Conservation (phyloP, 1,140 invertebrate genomes). For the Maconellicoccus hirsutus region DNA sequence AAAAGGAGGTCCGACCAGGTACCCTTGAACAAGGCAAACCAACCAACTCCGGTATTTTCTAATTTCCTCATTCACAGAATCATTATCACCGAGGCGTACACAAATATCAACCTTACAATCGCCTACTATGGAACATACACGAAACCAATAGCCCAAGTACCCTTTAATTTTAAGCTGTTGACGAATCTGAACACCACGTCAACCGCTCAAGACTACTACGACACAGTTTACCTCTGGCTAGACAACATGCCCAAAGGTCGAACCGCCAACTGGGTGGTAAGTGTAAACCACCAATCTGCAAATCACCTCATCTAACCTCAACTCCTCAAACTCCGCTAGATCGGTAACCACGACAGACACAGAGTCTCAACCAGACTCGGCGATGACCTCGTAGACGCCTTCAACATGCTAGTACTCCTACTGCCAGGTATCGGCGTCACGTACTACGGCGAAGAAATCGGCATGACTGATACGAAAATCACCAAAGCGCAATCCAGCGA, state of each 20-base stretch:
- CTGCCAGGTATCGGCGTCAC: slow-evolving; percentile 60
- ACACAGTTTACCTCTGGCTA: slow-evolving; percentile 43
- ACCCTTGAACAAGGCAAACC: too few species aligned
- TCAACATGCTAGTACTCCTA: slow-evolving; percentile 59
- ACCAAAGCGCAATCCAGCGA: slow-evolving; percentile 42
- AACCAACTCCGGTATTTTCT: too few species aligned
- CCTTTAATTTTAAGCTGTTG: slow-evolving; percentile 47
- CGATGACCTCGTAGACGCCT: slow-evolving; percentile 49
- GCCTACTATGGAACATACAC: slow-evolving; percentile 36
- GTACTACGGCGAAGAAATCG: slow-evolving; percentile 69
- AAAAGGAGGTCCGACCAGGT: slow-evolving; percentile 26
- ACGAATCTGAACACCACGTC: slow-evolving; percentile 37
- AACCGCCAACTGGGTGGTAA: slow-evolving; percentile 47
- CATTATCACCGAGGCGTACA: slow-evolving; percentile 38
- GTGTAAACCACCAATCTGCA: slow-evolving; percentile 25
- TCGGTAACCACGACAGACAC: slow-evolving; percentile 63
- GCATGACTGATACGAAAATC: slow-evolving; percentile 52
- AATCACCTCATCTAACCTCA: not conserved
- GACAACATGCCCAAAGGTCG: slow-evolving; percentile 37
- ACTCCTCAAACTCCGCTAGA: slow-evolving; percentile 36
- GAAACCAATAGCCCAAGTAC: slow-evolving; percentile 35
- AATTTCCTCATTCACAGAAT: slow-evolving; percentile 35
- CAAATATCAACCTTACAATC: slow-evolving; percentile 32
- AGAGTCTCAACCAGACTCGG: slow-evolving; percentile 54
- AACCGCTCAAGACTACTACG: slow-evolving; percentile 38